Evolutionary conservation across 2,888 invertebrate species (phyloP), one percentile per base, ranked within the genome.

Genomic region (Andrena chrysosceles): DNA sequence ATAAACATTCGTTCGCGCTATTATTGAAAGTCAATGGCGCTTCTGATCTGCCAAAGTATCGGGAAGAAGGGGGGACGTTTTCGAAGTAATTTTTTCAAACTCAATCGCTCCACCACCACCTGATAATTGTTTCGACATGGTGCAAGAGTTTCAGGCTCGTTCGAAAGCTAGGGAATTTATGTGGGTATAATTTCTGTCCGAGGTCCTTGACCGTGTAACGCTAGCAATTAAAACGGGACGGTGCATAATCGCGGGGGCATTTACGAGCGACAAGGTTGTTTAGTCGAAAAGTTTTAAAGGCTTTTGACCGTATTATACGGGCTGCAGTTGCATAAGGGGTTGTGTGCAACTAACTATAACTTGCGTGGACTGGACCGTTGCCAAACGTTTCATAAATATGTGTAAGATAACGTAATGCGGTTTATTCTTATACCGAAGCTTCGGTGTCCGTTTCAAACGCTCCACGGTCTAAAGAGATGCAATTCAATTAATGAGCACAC

Each of bases 351-450:
- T 82, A 79, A 86, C 56, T 85, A 84, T 86, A 84, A 87, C 81
- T 75, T 48, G 80, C 66, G 85, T 85, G 64, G 75, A 71, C 80
- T 88, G 88, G 88, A 83, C 67, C 26, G 49, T 60, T 73, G 88
- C 88, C 88, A 88, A 83, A 77, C 68, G 75, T 83, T 80, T 88
- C 87, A 86, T 83, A 86, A 88, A 88, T 87, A 83, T 86, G 80
- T 81, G 86, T 82, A 86, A 83, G 85, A 85, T 78, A 87, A 85
- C 87, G 87, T 86, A 87, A 87, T 74, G 59, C 84, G 54, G 86
- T 88, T 88, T 88, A 88, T 88, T 88, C 86, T 85, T 77, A 81
- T 52, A 80, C 77, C 59, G 72, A 74, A 85, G 81, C 85, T 33
- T 73, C 33, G 81, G 70, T 76, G 81, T 83, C 42, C 35, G 73